These are phyloP conservation scores for Borostomias antarcticus DNA, from an alignment of 2,797 vertebrate genomes.

Conservation along the genomic window DNA sequence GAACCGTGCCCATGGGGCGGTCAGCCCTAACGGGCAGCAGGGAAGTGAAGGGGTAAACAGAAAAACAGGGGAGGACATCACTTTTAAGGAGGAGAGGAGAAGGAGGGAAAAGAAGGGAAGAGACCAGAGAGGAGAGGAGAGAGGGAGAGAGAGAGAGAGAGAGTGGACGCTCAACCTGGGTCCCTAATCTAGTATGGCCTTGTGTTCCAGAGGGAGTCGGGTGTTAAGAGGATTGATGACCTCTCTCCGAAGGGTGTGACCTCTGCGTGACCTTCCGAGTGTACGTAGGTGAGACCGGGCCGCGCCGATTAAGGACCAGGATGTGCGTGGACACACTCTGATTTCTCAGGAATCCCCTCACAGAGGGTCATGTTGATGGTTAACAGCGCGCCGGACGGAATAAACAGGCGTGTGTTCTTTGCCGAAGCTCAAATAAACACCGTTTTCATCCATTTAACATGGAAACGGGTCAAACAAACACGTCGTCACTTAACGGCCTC, in stretches of 20 bases:
- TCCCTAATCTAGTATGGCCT: slow-evolving; percentile 7
- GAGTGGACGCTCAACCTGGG: slow-evolving; percentile 1
- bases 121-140: no score
- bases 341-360: slow-evolving; percentile 75
- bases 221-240: slow-evolving; percentile 48
- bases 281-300: slow-evolving; percentile 59
- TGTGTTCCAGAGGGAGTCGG: background rate
- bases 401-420: slow-evolving; percentile 66
- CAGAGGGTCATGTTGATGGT: slow-evolving; percentile 66
- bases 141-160: no score
- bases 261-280: slow-evolving; percentile 46
- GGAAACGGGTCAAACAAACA: slow-evolving; percentile 45
- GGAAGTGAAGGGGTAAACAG: slow-evolving; percentile 43
- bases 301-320: slow-evolving; percentile 70
- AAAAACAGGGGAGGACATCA: slow-evolving; percentile 31
- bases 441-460: slow-evolving; percentile 52
- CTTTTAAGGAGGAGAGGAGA: slow-evolving; percentile 31
- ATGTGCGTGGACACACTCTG: slow-evolving; percentile 74
- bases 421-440: slow-evolving; percentile 66
- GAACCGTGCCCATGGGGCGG: slow-evolving; percentile 64
- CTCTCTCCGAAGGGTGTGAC: slow-evolving; percentile 34
- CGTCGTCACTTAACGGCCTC: no score
- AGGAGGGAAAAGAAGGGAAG: slow-evolving; percentile 22
- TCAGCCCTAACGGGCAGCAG: slow-evolving; percentile 28
- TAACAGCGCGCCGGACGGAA: slow-evolving; percentile 63